phyloP scores from a whole-genome alignment of 2,888 invertebrate species.

The Digitonthophagus gazella region DNA sequence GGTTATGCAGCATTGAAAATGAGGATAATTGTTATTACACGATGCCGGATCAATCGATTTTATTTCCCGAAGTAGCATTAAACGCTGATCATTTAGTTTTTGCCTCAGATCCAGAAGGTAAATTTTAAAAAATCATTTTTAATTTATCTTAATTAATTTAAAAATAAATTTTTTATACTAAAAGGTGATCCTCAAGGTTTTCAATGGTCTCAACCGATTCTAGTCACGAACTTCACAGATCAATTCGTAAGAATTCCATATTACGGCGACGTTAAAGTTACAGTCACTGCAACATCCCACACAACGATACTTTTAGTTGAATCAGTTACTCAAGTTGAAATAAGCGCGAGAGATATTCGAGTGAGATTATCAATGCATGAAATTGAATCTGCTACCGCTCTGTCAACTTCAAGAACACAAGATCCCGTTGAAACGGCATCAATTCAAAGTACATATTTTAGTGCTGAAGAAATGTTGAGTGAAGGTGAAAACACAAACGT shows the following conservation, averaged over 20 bases:
- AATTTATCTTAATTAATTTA: neutral
- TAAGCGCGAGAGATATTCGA: conserved; percentile 79
- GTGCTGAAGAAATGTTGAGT: conserved; percentile 29
- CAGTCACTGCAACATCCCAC: conserved; percentile 54
- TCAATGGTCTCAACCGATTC: conserved; percentile 55
- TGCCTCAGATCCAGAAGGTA: conserved; percentile 46
- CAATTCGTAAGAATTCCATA: conserved; percentile 60
- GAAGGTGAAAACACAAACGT: conserved; percentile 12
- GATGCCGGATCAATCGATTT: conserved; percentile 63
- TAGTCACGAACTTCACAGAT: conserved; percentile 53
- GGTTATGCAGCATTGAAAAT: conserved; percentile 62
- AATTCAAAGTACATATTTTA: conserved; percentile 32
- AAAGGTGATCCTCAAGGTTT: conserved; percentile 41
- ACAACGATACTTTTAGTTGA: conserved; percentile 55
- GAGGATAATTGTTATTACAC: conserved; percentile 65
- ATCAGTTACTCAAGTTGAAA: conserved; percentile 66
- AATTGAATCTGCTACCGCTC: conserved; percentile 25
- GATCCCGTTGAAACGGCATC: conserved; percentile 25
- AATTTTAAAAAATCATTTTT: conserved; percentile 10
- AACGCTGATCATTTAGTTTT: conserved; percentile 47
- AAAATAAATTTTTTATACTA: conserved; percentile 29
- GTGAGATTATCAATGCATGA: conserved; percentile 58
- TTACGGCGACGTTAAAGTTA: conserved; percentile 60
- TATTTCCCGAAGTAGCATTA: conserved; percentile 62
- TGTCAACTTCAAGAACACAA: neutral